Evolutionary conservation across 2,797 vertebrate genomes (phyloP).

Genomic region (Gallinago solitaria): DNA sequence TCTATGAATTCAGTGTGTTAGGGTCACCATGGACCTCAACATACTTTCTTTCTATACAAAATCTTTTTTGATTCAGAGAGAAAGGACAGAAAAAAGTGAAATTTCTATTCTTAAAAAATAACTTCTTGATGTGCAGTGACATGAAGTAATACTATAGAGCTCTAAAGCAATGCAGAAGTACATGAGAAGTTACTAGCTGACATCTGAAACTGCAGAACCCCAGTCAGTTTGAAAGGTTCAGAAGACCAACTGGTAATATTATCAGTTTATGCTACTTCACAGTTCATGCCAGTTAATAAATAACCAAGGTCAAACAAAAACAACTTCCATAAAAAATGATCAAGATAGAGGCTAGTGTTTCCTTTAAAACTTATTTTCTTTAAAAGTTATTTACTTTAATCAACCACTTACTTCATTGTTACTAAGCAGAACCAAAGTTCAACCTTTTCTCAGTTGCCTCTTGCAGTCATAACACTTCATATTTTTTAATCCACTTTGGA

Average conservation of each 20-base stretch:
- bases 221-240: not conserved
- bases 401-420: not conserved
- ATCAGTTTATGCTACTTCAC: not conserved
- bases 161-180: not conserved
- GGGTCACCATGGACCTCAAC: not conserved
- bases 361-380: not conserved
- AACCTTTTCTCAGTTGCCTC: not conserved
- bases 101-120: not conserved
- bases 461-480: not conserved
- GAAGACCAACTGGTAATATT: not conserved
- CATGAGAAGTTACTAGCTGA: not conserved
- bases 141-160: not conserved
- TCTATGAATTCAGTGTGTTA: not conserved
- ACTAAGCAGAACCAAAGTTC: not conserved
- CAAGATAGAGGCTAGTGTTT: not conserved
- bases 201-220: not conserved
- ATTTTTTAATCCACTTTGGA: not conserved
- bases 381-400: not conserved
- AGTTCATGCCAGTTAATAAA: not conserved
- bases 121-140: not conserved
- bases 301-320: not conserved
- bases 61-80: not conserved
- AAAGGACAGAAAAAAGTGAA: not conserved
- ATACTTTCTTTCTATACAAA: not conserved
- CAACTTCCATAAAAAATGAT: not conserved